phyloP scores from a whole-genome alignment of 2,888 invertebrate genomes.

The Cyrtodaria siliqua region DNA sequence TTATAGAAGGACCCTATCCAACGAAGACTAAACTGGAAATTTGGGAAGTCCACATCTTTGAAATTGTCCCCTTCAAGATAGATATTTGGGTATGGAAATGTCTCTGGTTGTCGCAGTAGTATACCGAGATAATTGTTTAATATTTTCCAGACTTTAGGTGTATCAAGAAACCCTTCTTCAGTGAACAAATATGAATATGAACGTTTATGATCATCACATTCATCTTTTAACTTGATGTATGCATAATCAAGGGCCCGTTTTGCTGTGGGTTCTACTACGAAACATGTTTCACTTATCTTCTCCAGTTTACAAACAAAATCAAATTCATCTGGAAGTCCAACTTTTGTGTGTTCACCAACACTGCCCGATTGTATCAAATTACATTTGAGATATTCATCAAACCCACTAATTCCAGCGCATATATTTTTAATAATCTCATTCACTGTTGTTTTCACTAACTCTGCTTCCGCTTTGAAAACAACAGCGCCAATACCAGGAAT shows the following conservation, averaged over 20 bases:
- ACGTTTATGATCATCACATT: neutral
- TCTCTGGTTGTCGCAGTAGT: neutral
- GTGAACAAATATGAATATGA: neutral
- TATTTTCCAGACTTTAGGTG: neutral
- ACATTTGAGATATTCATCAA: neutral
- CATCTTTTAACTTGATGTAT: constrained; percentile 1
- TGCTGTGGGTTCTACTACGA: constrained; percentile 1
- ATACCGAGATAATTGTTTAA: neutral
- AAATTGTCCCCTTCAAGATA: neutral
- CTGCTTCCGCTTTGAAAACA: constrained; percentile 7
- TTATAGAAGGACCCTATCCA: constrained; percentile 16
- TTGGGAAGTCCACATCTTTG: neutral
- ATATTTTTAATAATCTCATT: neutral
- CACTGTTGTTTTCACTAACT: neutral
- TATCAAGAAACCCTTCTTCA: constrained; percentile 2
- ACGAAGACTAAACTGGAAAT: neutral
- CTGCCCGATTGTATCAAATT: constrained; percentile 19
- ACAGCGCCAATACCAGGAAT: constrained; percentile 7
- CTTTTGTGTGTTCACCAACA: constrained; percentile 22
- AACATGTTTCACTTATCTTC: neutral
- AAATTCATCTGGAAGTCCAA: constrained; percentile 17
- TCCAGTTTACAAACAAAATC: constrained; percentile 12
- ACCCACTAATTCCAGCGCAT: neutral
- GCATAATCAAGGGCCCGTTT: neutral
- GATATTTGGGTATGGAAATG: neutral